Base-by-base conservation (phyloP, 1,140 invertebrate genomes). In the Lasioglossum baleicum region DNA sequence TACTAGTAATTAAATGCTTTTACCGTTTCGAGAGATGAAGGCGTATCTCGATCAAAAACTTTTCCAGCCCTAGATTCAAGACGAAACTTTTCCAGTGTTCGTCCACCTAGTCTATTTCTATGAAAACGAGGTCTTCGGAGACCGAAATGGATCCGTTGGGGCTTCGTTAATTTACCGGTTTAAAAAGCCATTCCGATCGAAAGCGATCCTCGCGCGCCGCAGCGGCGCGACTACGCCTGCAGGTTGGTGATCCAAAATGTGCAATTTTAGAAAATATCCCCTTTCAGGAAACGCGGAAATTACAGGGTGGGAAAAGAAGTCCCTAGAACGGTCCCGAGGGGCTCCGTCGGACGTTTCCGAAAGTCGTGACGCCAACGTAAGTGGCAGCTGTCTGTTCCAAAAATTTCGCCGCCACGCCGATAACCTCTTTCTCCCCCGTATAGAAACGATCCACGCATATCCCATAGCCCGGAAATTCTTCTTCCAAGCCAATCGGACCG, bases 221-320 rank as follows among this genome's bases (percentile, higher is more conserved):
- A 13, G 13, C 44, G 44, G 13, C 10, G 5, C 15, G 51, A 20
- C 81, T 61, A 85, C 75, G 83, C 83, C 74, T 79, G 85, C 73
- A 81, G 87, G 86, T 35, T 86, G 80, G 82, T 80, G 79, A 81
- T 87, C 80, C 53, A 82, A 88, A 87, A 88, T 88, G 79, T 83
- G 83, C 90, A 87, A 88, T 90, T 90, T 91, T 86, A 87, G 75
- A 79, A 89, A 91, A 90, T 91, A 90, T 89, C 87, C 85, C 87
- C 87, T 85, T 90, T 85, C 82, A 89, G 81, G 81, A 80, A 81
- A 89, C 83, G 82, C 84, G 84, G 89, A 91, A 91, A 92, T 92
- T 90, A 90, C 83, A 87, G 91, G 89, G 78, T 91, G 82, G 80
- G 69, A 87, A 81, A 83, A 80, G 63, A 84, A 80, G 75, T 83